Evolutionary conservation across 2,113 vertebrate genomes (phyloP), one percentile per base, ranked within the genome.

Genomic region (Gavia stellata): DNA sequence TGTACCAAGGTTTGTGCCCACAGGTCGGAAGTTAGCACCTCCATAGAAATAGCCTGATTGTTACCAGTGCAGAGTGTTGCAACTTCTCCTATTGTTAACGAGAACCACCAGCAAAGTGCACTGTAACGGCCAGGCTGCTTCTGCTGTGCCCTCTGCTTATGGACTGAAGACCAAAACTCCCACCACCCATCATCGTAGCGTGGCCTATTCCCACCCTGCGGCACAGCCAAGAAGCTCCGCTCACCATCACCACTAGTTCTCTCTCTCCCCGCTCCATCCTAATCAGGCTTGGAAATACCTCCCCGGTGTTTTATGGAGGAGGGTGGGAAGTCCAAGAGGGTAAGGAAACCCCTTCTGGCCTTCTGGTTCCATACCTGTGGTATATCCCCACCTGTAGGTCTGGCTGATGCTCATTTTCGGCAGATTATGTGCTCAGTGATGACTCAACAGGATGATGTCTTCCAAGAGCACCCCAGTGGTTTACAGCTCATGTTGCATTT

Each of bases 101-200:
- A 29, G n/a, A 85, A 53, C 17, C 0, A 1, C 49, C 68, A 81
- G 56, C 55, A 70, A 80, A 78, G 40, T 12, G 40, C 38, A 52
- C 26, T 49, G 29, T 34, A 59, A 50, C 31, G 56, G 34, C 53
- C 29, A 59, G 38, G 26, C 50, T n/a, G 21, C 53, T 84, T 47
- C 81, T 96, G 50, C 23, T 47, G 45, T 66, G 45, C 36, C 23
- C 31, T 71, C 24, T 94, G 31, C 21, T 72, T 77, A 25, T 8
- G 50, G 59, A n/a, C 58, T 28, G 23, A 55, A 62, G 36, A 56
- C 21, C 36, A 73, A 55, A 62, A 7, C 49, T 73, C 36, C 34
- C 14, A 58, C 29, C 29, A 58, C 7, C 4, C 59, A 34, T 17
- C 58, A 52, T 20, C 0, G 1, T 24, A 45, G 33, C 1, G 1